Evolutionary conservation across 2,113 vertebrate species (phyloP).

Genomic region (Eulemur rufifrons): DNA sequence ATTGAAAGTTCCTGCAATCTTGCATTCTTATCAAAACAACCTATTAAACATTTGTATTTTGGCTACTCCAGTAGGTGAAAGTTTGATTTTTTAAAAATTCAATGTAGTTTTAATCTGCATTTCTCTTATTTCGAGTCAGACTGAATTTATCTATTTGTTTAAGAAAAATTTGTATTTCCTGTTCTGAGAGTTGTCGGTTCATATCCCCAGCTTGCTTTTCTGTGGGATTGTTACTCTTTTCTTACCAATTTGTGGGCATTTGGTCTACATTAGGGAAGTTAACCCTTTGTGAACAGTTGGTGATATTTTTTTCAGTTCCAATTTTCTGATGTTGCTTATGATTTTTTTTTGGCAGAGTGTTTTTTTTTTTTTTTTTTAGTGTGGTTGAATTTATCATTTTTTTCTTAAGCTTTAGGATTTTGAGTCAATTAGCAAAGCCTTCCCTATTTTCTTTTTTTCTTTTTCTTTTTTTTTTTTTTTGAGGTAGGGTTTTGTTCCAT

Average conservation of each 20-base stretch:
- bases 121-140: slow-evolving; percentile 1
- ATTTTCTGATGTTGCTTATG: neutral
- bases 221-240: neutral
- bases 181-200: neutral
- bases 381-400: neutral
- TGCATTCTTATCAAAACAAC: neutral
- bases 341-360: neutral
- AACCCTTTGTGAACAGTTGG: neutral
- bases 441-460: neutral
- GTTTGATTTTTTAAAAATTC: neutral
- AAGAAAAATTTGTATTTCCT: neutral
- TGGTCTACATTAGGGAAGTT: neutral
- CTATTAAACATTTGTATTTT: neutral
- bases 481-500: no score
- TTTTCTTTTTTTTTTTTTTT: neutral
- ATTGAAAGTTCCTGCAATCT: neutral
- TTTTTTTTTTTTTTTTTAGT: neutral
- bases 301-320: neutral
- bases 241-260: slow-evolving; percentile 1
- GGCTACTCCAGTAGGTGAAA: neutral
- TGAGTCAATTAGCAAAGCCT: slow-evolving; percentile 11
- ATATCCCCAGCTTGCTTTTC: neutral
- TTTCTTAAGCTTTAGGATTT: neutral
- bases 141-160: neutral
- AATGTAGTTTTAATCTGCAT: neutral